Conservation (phyloP, 2,888 invertebrate genomes). For the Uropetala carovei region DNA sequence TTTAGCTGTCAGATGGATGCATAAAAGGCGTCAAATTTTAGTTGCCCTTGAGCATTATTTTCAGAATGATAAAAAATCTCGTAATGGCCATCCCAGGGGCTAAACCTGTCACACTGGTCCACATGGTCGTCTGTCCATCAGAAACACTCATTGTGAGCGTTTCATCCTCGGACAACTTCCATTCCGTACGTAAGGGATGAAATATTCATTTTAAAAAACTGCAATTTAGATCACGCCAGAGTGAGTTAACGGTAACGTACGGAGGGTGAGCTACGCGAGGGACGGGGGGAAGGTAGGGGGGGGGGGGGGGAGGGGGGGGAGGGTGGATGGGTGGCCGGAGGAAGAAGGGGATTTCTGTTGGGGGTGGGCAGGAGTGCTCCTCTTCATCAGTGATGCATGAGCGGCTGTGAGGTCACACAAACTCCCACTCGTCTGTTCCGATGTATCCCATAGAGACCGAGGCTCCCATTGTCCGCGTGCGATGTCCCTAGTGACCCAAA, state of each 20-base stretch:
- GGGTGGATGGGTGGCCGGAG: background rate
- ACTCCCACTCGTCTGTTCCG: slow-evolving; percentile 39
- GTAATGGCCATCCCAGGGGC: too few relatives aligned
- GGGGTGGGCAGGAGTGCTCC: background rate
- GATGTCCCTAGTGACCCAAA: too few relatives aligned
- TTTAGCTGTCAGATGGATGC: too few relatives aligned
- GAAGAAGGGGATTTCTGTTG: background rate
- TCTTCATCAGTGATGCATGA: slow-evolving; percentile 49
- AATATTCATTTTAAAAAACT: slow-evolving; percentile 44
- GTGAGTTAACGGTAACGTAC: background rate
- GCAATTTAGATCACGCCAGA: background rate
- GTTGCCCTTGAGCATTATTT: too few relatives aligned
- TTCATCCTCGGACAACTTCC: too few relatives aligned
- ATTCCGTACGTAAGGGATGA: background rate
- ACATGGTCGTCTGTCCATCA: too few relatives aligned
- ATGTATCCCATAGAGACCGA: background rate
- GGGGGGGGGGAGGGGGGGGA: background rate
- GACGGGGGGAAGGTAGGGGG: background rate
- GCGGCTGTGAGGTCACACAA: background rate
- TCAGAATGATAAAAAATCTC: too few relatives aligned
- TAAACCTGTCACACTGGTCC: too few relatives aligned
- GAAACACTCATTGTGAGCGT: too few relatives aligned
- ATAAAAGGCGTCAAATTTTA: too few relatives aligned
- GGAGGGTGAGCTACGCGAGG: background rate
- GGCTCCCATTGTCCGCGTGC: too few relatives aligned